A percentile compares a stretch with the other conserved stretches of the same genome.
Evolutionary conservation across 2,797 vertebrate species (phyloP).

Genomic region (Sylvia borin): DNA sequence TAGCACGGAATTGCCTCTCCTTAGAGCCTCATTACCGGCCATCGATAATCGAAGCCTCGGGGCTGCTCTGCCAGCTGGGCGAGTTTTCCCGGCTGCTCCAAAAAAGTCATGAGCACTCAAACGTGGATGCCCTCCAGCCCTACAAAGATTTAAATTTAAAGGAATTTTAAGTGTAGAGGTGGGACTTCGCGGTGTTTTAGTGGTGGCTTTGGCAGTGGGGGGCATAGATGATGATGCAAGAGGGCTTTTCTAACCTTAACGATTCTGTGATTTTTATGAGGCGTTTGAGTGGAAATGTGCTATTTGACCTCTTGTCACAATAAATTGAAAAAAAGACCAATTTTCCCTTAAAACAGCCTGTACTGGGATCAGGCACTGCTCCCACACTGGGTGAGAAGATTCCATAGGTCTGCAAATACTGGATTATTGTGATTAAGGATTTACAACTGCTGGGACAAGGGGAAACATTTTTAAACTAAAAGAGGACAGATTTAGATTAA

Average conservation of each 20-base stretch:
- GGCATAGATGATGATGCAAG: too few species aligned
- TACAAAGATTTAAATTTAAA: not conserved
- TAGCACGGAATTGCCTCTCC: not conserved
- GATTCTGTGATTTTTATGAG: not conserved
- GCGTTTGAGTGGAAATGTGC: not conserved
- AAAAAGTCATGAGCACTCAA: fast-evolving
- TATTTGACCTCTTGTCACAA: not conserved
- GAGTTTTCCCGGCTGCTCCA: not conserved
- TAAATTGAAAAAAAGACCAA: not conserved
- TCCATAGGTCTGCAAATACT: not conserved
- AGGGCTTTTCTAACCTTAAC: not conserved
- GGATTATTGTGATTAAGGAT: not conserved
- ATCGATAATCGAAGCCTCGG: not conserved
- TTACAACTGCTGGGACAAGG: not conserved
- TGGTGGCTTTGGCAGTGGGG: not conserved
- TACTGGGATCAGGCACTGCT: not conserved
- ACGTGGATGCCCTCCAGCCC: fast-evolving
- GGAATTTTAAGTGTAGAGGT: not conserved
- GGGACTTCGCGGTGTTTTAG: not conserved
- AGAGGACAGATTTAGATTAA: not conserved
- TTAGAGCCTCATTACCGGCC: not conserved
- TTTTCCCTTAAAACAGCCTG: not conserved
- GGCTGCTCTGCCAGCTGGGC: not conserved
- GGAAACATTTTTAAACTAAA: not conserved
- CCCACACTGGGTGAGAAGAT: not conserved